Base-by-base conservation (phyloP, 2,113 vertebrate genomes). In the Silurus glanis region DNA sequence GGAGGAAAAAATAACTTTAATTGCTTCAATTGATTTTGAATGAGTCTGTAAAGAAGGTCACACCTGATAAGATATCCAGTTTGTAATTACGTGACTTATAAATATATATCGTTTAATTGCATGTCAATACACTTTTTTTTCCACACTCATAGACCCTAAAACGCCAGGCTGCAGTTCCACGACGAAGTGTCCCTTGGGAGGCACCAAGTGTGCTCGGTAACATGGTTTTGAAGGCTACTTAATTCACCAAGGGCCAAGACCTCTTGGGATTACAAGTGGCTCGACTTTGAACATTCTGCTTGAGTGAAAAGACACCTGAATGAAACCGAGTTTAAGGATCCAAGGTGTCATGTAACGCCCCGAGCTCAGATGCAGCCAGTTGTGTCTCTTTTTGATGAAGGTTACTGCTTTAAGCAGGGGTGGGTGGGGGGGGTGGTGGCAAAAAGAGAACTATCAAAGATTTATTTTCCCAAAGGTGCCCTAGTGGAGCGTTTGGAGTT, bases 351-450 rank as follows among this genome's bases (percentile, higher is more conserved):
- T 80, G 56, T 80, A 80, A 80, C 0, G 58, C 78, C 56, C 56
- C 1, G 0, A 80, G 78, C 78, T 80, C 28, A 23, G 19, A 59
- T 61, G 28, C 17, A 61, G 28, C 78, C 55, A 21, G 14, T 59
- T 80, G 17, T 45, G 28, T 45, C 17, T 47, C 0, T 23, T 61
- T 80, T 61, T 61, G 78, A 80, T 61, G 56, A 5, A 47, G 78
- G 78, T 61, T 80, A 80, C 61, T 47, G 78, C 78, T 80, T 80
- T 80, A 61, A 80, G 78, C 17, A 21, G 2, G 17, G 37, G 2
- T 28, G 9, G 9, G 0, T 1, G 17, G 37, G 2, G 56, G 9
- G 9, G 0, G 9, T 4, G 14, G 1, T 21, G 2, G 2, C 28
- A 17, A 37, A 14, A 51, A 12, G 0, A 4, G 1, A 12, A 10